A percentile compares a stretch with the other conserved stretches of the same genome.
Conservation (phyloP, 2,113 vertebrate species). For the Daboia siamensis region DNA sequence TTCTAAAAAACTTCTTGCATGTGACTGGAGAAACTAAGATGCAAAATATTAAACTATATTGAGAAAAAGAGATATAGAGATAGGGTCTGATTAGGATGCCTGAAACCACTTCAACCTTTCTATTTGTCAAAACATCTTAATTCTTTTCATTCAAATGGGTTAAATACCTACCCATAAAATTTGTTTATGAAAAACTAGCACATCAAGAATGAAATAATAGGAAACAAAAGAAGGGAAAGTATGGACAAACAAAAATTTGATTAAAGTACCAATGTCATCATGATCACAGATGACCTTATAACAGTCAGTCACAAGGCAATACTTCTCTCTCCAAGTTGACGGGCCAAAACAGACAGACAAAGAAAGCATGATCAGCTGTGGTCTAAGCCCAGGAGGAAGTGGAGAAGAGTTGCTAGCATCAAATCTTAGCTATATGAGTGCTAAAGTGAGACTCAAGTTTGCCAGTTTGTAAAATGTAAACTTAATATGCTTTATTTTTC, state of each 20-base stretch:
- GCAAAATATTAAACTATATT: not conserved
- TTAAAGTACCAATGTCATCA: not conserved
- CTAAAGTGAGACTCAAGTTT: not conserved
- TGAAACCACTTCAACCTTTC: not conserved
- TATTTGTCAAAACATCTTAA: not conserved
- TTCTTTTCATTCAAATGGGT: not conserved
- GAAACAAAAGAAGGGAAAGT: not conserved
- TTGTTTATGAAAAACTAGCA: not conserved
- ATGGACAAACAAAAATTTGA: no score
- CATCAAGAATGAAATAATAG: not conserved
- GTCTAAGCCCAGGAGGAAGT: not conserved
- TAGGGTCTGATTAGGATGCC: not conserved
- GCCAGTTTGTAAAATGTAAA: not conserved
- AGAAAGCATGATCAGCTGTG: slow-evolving; percentile 5
- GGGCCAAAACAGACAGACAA: not conserved
- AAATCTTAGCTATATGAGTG: not conserved
- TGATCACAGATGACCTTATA: not conserved
- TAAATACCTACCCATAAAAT: not conserved
- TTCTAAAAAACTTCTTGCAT: not conserved
- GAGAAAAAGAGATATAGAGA: not conserved
- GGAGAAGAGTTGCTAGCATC: not conserved
- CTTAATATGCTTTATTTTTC: not conserved
- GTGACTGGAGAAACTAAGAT: not conserved
- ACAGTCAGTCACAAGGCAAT: not conserved
- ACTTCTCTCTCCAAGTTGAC: not conserved